phyloP scores from a whole-genome alignment of 2,888 invertebrate species.

The Nemapogon koenigi region DNA sequence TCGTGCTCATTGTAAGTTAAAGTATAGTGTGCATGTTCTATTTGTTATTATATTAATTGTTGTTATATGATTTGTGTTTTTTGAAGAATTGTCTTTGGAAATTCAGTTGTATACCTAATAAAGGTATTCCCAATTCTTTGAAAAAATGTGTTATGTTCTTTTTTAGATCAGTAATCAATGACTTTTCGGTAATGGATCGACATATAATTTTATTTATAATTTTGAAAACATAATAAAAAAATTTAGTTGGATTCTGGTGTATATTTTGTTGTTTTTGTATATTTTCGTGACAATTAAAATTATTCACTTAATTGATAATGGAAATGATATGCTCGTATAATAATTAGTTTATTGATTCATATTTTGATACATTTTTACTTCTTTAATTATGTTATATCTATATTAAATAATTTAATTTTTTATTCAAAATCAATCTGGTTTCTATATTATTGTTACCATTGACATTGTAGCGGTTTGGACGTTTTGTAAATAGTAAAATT shows the following conservation, averaged over 20 bases:
- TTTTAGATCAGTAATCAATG: too few relatives aligned
- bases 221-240: background rate
- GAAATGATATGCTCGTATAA: background rate
- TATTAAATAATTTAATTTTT: slow-evolving; percentile 28
- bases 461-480: slow-evolving; percentile 30
- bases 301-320: background rate
- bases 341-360: background rate
- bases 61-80: too few relatives aligned
- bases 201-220: background rate
- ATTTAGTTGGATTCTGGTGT: background rate
- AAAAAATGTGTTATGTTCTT: too few relatives aligned
- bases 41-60: too few relatives aligned
- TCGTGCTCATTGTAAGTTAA: slow-evolving; percentile 14
- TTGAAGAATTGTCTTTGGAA: too few relatives aligned
- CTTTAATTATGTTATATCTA: slow-evolving; percentile 27
- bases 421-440: slow-evolving; percentile 30
- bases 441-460: slow-evolving; percentile 40
- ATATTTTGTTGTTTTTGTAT: background rate
- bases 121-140: too few relatives aligned
- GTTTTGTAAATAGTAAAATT: slow-evolving; percentile 52
- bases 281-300: background rate
- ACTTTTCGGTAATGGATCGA: too few relatives aligned
- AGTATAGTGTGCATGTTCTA: too few relatives aligned
- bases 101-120: too few relatives aligned
- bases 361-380: background rate